These are phyloP conservation scores for Lordiphosa andalusiaca DNA, from an alignment of 2,888 invertebrate genomes.

Conservation along the genomic window DNA sequence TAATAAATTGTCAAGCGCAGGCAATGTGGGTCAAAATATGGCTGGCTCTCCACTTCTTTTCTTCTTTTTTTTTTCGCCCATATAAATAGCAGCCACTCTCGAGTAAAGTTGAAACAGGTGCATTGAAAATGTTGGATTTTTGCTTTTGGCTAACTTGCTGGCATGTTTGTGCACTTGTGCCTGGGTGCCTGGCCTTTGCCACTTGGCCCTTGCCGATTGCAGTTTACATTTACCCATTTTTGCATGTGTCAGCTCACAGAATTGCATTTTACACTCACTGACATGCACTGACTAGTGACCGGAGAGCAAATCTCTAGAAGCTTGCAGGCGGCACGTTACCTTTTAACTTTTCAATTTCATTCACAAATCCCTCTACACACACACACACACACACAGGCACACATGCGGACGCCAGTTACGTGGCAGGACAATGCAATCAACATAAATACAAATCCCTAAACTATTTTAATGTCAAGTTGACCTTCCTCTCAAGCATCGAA, in stretches of 20 bases:
- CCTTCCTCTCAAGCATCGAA: constrained; percentile 15
- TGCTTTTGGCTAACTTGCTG: constrained; percentile 13
- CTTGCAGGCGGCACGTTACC: constrained; percentile 21
- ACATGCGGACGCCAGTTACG: constrained; percentile 40
- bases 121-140: constrained; percentile 19
- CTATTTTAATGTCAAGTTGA: constrained; percentile 68
- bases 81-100: constrained; percentile 50
- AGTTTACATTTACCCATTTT: constrained; percentile 15
- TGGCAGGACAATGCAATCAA: constrained; percentile 66
- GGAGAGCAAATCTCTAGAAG: constrained; percentile 38
- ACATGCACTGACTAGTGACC: constrained; percentile 14
- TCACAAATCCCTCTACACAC: constrained; percentile 57
- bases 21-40: constrained; percentile 64
- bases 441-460: constrained; percentile 75
- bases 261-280: constrained; percentile 53
- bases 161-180: constrained; percentile 4
- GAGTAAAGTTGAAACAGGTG: constrained; percentile 67
- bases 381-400: constrained; percentile 17
- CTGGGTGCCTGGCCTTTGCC: constrained; percentile 2
- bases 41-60: constrained; percentile 19
- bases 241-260: constrained; percentile 52
- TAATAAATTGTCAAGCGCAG: constrained; percentile 65
- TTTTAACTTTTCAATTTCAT: constrained; percentile 51
- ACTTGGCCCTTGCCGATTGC: constrained; percentile 11
- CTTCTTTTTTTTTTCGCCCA: constrained; percentile 19